Base-by-base conservation (phyloP, 1,140 invertebrate genomes). In the Helicoverpa zea region DNA sequence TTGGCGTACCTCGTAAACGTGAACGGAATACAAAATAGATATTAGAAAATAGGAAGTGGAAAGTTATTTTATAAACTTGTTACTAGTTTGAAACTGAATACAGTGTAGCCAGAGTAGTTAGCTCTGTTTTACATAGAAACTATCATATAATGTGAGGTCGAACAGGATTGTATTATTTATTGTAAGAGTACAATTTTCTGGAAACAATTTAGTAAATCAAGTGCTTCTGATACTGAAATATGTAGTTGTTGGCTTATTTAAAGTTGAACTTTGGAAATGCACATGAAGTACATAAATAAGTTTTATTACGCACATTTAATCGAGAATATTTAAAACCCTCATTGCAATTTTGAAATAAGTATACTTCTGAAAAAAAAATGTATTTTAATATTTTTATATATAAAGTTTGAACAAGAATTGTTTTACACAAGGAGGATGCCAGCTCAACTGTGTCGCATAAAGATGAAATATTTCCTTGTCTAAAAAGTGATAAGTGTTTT, bases 11-110 rank as follows among this genome's bases (percentile, higher is more conserved):
- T 47, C 35, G 43, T 23, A 30, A 16, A 70, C 70, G 72, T 77
- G 80, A 54, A 43, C 52, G 16, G 82, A 82, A 84, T 86, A 82
- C 68, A 64, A 84, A 86, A 81, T 70, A 56, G 68, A 73, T 80
- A 79, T 86, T 82, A 82, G 80, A 77, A 79, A 81, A 64, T 56
- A 75, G 79, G 74, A 81, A 81, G 77, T 68, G 64, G 29, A 85
- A 85, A 81, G 78, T 84, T 83, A 81, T 79, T 80, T 77, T 73
- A 81, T 81, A 81, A 77, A 82, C 73, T 82, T 80, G 81, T 82
- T 80, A 82, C 14, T 68, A 76, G 82, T 84, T 81, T 18, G 66
- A 78, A 81, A 81, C 54, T 81, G 68, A 81, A 56, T 56, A 52
- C 52, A 43, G 64, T 52, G 51, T 35, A 29, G 74, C 35, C 11